phyloP scores from a whole-genome alignment of 2,888 invertebrate genomes.

The Hemithea aestivaria region DNA sequence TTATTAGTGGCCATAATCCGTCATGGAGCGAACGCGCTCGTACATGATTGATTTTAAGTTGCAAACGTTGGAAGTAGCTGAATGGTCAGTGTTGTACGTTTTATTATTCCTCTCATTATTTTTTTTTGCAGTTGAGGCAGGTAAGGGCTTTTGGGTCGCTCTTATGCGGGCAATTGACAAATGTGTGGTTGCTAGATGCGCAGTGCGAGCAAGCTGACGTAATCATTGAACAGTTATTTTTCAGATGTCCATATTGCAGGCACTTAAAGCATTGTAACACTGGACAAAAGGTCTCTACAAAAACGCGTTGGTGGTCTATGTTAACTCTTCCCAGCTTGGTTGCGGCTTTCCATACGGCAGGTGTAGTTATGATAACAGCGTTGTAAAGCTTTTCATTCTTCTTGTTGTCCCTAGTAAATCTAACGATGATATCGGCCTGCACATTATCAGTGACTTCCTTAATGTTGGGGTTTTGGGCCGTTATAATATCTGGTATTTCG shows the following conservation, averaged over 20 bases:
- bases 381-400: background rate
- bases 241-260: background rate
- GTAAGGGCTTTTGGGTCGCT: background rate
- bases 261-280: conserved; percentile 1
- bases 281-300: background rate
- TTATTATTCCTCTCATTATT: no score
- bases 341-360: background rate
- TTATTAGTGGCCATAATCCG: no score
- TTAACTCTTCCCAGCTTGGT: background rate
- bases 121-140: background rate
- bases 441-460: no score
- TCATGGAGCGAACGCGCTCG: no score
- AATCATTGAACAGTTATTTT: background rate
- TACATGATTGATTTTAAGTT: no score
- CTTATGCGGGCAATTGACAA: background rate
- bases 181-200: background rate
- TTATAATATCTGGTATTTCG: no score
- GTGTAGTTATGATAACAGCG: background rate
- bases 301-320: conserved; percentile 1
- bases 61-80: no score
- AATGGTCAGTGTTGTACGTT: no score
- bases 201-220: background rate
- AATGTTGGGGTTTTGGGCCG: no score
- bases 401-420: background rate
- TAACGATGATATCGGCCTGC: no score